Conservation (phyloP, 2,113 vertebrate genomes). For the Ptychochromis oligacanthus region DNA sequence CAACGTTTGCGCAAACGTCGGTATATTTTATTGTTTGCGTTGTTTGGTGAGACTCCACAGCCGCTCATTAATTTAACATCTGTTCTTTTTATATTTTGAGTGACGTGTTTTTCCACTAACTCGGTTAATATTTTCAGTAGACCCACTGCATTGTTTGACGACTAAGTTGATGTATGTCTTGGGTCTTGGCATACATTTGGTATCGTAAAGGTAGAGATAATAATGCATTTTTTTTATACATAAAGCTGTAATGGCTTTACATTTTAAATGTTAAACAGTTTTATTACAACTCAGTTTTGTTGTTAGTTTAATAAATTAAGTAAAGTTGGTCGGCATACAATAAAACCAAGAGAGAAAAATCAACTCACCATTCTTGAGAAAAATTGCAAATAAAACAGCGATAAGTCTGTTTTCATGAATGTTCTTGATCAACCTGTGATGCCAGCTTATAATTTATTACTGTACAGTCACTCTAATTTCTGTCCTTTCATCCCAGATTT, state of each 20-base stretch:
- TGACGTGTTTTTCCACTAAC: background rate
- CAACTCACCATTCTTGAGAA: background rate
- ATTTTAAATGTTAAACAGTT: background rate
- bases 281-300: background rate
- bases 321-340: too few species aligned
- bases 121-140: background rate
- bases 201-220: background rate
- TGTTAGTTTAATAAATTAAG: background rate
- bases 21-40: background rate
- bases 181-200: background rate
- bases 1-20: background rate
- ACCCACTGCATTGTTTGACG: background rate
- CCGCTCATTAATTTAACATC: accelerated
- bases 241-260: background rate
- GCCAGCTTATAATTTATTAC: too few species aligned
- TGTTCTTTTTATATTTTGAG: background rate
- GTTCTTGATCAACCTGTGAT: background rate
- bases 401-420: background rate
- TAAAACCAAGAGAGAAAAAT: background rate
- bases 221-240: background rate
- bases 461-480: accelerated
- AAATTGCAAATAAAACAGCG: background rate
- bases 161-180: background rate
- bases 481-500: slow-evolving; percentile 26
- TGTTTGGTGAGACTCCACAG: background rate